A percentile compares a stretch with the other conserved stretches of the same genome.
phyloP scores from a whole-genome alignment of 2,113 vertebrate species.

The Melanocharis versteri region DNA sequence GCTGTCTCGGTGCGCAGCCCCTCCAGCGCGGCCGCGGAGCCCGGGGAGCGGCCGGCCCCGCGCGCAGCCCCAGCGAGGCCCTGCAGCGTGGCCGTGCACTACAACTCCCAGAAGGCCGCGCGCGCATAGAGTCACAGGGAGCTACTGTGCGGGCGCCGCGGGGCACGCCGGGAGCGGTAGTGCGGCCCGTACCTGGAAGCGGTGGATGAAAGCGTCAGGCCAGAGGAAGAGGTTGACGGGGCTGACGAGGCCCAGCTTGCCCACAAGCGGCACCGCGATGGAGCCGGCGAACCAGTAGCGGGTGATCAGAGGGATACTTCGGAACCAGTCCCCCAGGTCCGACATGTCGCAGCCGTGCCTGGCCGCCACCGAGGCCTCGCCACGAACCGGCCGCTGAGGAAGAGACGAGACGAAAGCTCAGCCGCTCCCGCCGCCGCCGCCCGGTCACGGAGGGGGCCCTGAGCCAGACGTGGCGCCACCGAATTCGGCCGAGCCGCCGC shows the following conservation, averaged over 20 bases:
- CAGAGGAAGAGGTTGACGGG: conserved; percentile 84
- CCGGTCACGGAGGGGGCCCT: neutral
- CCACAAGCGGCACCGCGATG: conserved; percentile 85
- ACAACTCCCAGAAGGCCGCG: conserved; percentile 47
- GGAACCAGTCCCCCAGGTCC: conserved; percentile 96
- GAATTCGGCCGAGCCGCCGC: conserved; percentile 46
- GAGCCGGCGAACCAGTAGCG: conserved; percentile 93
- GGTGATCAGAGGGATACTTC: conserved; percentile 90
- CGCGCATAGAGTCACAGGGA: rapidly evolving
- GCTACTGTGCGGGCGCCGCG: neutral
- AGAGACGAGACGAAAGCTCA: neutral
- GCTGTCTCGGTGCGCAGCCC: rapidly evolving
- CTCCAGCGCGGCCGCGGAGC: neutral
- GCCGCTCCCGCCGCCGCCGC: neutral
- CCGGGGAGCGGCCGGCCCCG: too few relatives aligned
- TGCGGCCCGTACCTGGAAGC: conserved; percentile 84
- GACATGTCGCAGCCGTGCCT: conserved; percentile 75
- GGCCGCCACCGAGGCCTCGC: neutral
- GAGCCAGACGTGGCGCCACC: conserved; percentile 70
- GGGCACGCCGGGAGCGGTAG: conserved; percentile 47
- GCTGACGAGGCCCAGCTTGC: conserved; percentile 86
- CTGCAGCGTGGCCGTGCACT: neutral
- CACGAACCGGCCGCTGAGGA: neutral
- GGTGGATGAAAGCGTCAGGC: conserved; percentile 84
- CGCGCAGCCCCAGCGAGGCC: too few relatives aligned